Evolutionary conservation across 2,113 vertebrate genomes (phyloP).

Genomic region (Hirundichthys speculiger): DNA sequence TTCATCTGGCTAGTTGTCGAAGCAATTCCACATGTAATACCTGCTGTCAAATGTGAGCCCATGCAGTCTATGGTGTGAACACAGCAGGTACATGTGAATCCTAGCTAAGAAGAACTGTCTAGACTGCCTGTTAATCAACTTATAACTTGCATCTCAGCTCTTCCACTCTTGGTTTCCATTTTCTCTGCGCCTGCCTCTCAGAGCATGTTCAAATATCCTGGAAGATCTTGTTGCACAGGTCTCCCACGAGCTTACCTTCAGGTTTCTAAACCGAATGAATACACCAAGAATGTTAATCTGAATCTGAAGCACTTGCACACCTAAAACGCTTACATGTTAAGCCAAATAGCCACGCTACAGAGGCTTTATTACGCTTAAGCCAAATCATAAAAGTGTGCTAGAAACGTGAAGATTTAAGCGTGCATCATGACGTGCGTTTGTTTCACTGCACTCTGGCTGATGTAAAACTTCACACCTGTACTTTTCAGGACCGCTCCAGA

Average conservation of each 20-base stretch:
- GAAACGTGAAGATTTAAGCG: slow-evolving; percentile 15
- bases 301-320: slow-evolving; percentile 44
- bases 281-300: slow-evolving; percentile 75
- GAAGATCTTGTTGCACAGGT: slow-evolving; percentile 25
- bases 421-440: background rate
- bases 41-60: background rate
- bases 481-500: slow-evolving; percentile 82
- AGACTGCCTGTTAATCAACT: slow-evolving; percentile 16
- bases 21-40: too few species aligned
- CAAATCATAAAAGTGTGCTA: slow-evolving; percentile 30
- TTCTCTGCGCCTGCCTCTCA: slow-evolving; percentile 25
- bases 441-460: slow-evolving; percentile 3
- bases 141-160: slow-evolving; percentile 30
- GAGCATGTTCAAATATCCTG: slow-evolving; percentile 34
- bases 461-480: slow-evolving; percentile 7
- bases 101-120: background rate
- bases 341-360: slow-evolving; percentile 29
- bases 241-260: slow-evolving; percentile 33
- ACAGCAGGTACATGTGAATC: too few species aligned
- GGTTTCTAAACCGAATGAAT: slow-evolving; percentile 59
- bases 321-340: slow-evolving; percentile 43
- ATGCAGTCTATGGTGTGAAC: too few species aligned
- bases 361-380: slow-evolving; percentile 45
- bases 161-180: slow-evolving; percentile 45
- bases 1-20: too few species aligned